A percentile compares a stretch with the other conserved stretches of the same genome.
Conservation (phyloP, 2,113 vertebrate genomes). For the Leucosticte australis region DNA sequence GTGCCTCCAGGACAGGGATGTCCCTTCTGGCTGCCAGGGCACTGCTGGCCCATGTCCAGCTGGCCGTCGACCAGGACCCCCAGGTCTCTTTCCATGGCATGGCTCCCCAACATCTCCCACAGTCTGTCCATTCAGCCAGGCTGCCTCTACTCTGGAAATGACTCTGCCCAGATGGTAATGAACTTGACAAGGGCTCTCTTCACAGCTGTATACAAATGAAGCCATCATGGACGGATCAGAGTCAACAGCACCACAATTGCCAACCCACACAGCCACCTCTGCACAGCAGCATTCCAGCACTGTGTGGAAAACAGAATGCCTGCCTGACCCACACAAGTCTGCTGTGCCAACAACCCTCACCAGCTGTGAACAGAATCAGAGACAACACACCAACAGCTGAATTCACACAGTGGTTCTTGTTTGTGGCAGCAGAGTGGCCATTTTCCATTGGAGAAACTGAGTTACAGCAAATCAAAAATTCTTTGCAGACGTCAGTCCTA, state of each 20-base stretch:
- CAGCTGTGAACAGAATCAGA: not conserved
- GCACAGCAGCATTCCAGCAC: not conserved
- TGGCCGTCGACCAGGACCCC: not conserved
- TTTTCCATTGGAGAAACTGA: not conserved
- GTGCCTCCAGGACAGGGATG: not conserved
- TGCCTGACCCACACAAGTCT: conserved; percentile 16
- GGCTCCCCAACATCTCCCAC: not conserved
- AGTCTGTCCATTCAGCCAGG: not conserved
- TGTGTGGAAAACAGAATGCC: conserved; percentile 9
- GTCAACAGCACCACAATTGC: not conserved
- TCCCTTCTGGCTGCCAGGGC: not conserved
- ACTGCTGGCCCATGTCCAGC: not conserved
- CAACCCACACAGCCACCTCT: not conserved
- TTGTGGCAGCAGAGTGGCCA: not conserved
- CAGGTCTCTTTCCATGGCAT: fast-evolving
- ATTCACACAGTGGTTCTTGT: not conserved
- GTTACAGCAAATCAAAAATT: not conserved
- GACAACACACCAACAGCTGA: not conserved
- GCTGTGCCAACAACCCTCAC: not conserved
- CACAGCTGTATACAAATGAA: not conserved
- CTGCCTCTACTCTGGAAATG: not conserved
- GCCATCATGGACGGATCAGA: not conserved
- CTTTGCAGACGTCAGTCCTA: not conserved
- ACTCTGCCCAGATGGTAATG: not conserved
- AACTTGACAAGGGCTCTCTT: not conserved